These are phyloP conservation scores for Sebastes baramenuke DNA, from an alignment of 2,797 vertebrate genomes.

Conservation along the genomic window DNA sequence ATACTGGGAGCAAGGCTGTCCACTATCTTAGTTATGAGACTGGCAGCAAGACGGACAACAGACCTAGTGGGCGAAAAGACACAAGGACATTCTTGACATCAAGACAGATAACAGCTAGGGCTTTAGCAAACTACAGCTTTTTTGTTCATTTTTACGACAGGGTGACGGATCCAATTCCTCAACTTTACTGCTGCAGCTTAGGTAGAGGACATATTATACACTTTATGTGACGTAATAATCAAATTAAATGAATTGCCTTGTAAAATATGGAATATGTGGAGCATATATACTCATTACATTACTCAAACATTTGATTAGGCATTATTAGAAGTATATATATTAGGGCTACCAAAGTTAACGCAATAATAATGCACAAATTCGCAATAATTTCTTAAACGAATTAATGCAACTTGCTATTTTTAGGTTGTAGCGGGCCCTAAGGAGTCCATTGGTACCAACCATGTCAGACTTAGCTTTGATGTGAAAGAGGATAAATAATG, in stretches of 20 bases:
- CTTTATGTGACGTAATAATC: not conserved
- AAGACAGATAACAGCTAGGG: conserved; percentile 26
- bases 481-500: too few relatives aligned
- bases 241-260: not conserved
- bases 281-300: too few relatives aligned
- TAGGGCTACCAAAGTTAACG: too few relatives aligned
- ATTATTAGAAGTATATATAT: not conserved
- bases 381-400: too few relatives aligned
- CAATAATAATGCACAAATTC: too few relatives aligned
- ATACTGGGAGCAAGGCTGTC: conserved; percentile 99
- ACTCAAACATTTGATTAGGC: not conserved
- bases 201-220: not conserved
- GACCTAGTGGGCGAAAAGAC: conserved; percentile 93
- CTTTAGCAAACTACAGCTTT: not conserved
- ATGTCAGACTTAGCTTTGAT: too few relatives aligned
- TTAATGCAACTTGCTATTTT: too few relatives aligned
- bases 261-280: not conserved
- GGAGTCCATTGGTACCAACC: too few relatives aligned
- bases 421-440: too few relatives aligned
- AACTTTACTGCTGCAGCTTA: not conserved
- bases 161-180: not conserved
- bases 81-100: conserved; percentile 86
- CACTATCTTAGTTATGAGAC: conserved; percentile 99
- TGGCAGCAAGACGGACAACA: conserved; percentile 96
- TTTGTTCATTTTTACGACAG: not conserved